Percentiles rank a stretch among this genome's conserved stretches.
Conservation (phyloP, 2,113 vertebrate species). For the Odocoileus hemionus region DNA sequence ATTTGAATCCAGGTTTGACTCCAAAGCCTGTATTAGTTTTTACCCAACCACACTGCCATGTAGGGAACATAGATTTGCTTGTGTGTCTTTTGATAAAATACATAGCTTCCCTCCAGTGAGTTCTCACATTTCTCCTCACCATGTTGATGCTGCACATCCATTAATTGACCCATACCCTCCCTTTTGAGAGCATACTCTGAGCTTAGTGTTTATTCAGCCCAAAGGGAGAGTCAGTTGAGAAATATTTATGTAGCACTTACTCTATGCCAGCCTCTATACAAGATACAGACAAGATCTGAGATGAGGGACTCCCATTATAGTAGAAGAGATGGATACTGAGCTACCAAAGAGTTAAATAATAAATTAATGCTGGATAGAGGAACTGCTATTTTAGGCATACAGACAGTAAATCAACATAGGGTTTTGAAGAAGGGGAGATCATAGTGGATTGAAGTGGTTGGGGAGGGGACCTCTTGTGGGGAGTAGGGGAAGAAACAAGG, state of each 20-base stretch:
- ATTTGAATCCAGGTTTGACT: slow-evolving; percentile 13
- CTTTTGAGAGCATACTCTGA: background rate
- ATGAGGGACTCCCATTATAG: background rate
- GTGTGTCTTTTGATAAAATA: background rate
- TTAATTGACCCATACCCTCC: background rate
- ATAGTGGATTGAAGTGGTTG: background rate
- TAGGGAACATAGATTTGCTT: background rate
- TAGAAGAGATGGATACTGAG: background rate
- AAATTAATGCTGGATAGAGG: background rate
- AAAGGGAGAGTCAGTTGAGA: background rate
- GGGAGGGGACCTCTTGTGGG: background rate
- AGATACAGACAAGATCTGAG: background rate
- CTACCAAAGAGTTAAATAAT: slow-evolving; percentile 30
- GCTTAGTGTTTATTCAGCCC: background rate
- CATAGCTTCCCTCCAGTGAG: background rate
- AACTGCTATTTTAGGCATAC: background rate
- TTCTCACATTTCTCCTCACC: background rate
- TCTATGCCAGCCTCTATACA: background rate
- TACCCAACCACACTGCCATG: background rate
- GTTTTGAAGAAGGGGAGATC: background rate
- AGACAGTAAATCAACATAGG: background rate
- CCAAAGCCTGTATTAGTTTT: background rate
- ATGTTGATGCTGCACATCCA: background rate
- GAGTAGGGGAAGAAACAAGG: background rate
- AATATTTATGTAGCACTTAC: background rate